Evolutionary conservation across 1,140 invertebrate species (phyloP), one percentile per base, ranked within the genome.

Genomic region (Diorhabda sublineata): DNA sequence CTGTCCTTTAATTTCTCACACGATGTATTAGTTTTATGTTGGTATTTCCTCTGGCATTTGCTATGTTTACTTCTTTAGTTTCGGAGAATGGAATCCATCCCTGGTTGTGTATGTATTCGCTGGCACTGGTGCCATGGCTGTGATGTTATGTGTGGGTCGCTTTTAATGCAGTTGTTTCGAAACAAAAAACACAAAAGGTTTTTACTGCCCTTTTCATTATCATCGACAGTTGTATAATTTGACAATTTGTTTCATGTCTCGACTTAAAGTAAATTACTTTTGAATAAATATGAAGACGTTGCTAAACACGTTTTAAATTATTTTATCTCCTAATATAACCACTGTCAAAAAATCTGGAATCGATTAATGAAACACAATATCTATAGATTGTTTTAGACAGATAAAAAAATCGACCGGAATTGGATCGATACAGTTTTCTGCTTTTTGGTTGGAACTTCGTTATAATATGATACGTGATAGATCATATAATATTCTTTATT

Each of bases 161-260:
- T 72, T 72, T 52, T 70, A 67, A 72, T 72, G 64, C 68, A 70
- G 68, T 72, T 72, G 71, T 70, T 67, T 62, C 60, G 47, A 66
- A 71, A 71, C 70, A 71, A 71, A 72, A 56, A 67, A 45, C 63
- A 58, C 70, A 57, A 64, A 65, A 57, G 42, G 41, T 42, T n/a
- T n/a, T 42, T 11, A n/a, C 44, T 43, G 47, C 52, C 47, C 6
- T 41, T 41, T 57, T 43, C 9, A 42, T 65, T 42, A 61, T 45
- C 69, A 61, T 66, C 59, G 5, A 59, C 63, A 66, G 45, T 66
- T 60, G 64, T 61, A 61, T 66, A 66, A 66, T 70, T 70, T 70
- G 69, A 70, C 69, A 70, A 70, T 70, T 70, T 70, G 69, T 70
- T 66, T 70, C 66, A 65, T 65, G 56, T 58, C 64, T 56, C 26